These are phyloP conservation scores for Drosophila santomea DNA, from an alignment of 1,140 invertebrate species.

Conservation along the genomic window DNA sequence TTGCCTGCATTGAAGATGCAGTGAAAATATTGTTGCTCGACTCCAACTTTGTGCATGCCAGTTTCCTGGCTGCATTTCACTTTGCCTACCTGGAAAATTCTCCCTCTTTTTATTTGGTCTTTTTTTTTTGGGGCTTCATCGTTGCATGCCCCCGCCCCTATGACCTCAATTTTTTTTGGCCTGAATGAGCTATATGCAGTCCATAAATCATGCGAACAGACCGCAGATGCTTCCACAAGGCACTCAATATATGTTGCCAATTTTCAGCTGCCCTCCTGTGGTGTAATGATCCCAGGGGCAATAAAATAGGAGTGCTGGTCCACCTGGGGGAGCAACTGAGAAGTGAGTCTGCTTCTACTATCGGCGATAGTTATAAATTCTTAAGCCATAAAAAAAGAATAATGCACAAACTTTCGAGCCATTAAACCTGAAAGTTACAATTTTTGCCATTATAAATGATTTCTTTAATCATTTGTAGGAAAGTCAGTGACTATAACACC, in stretches of 20 bases:
- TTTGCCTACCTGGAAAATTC: conserved; percentile 1
- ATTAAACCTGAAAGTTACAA: background rate
- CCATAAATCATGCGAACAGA: conserved; percentile 39
- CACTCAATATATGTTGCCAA: conserved; percentile 43
- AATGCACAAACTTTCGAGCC: background rate
- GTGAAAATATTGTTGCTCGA: conserved; percentile 41
- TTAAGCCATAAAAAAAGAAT: background rate
- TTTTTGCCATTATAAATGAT: no score
- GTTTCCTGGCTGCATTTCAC: conserved; percentile 7
- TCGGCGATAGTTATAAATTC: background rate
- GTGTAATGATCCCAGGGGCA: conserved; percentile 19
- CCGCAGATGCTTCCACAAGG: conserved; percentile 37
- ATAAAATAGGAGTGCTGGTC: background rate
- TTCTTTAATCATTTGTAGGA: no score
- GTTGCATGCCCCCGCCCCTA: background rate
- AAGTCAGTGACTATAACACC: no score
- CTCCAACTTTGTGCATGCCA: conserved; percentile 36
- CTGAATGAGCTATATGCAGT: conserved; percentile 16
- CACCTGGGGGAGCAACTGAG: conserved; percentile 11
- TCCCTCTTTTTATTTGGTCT: conserved; percentile 1
- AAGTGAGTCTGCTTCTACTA: background rate
- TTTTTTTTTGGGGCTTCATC: background rate
- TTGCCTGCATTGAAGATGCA: conserved; percentile 43
- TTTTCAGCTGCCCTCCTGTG: conserved; percentile 23
- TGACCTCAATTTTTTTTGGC: background rate